phyloP scores from a whole-genome alignment of 2,888 invertebrate species.

The Drosophila formosana region DNA sequence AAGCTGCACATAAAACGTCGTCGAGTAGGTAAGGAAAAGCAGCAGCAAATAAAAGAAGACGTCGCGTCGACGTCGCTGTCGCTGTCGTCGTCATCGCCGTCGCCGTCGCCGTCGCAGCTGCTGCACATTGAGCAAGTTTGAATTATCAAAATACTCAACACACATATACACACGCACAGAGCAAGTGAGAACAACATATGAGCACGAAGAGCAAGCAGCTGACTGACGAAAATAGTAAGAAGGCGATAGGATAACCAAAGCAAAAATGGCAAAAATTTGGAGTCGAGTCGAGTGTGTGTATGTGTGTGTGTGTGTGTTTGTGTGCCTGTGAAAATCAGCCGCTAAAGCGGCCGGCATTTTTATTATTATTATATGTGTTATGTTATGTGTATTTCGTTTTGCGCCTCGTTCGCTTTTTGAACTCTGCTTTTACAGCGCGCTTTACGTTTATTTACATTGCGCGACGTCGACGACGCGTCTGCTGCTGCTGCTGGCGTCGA shows the following conservation, averaged over 20 bases:
- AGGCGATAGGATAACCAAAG: constrained; percentile 66
- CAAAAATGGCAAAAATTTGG: constrained; percentile 53
- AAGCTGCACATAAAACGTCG: constrained; percentile 44
- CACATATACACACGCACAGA: constrained; percentile 18
- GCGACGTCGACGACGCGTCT: constrained; percentile 28
- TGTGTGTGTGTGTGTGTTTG: constrained; percentile 17
- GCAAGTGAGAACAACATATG: constrained; percentile 46
- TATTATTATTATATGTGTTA: constrained; percentile 74
- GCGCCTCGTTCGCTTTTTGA: constrained; percentile 57
- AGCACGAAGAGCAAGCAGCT: constrained; percentile 49
- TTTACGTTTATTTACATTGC: constrained; percentile 65
- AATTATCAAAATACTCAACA: constrained; percentile 61
- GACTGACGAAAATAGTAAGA: constrained; percentile 74
- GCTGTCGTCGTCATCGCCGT: constrained; percentile 1
- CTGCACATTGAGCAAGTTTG: constrained; percentile 64
- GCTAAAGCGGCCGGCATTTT: constrained; percentile 77
- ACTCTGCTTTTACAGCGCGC: constrained; percentile 60
- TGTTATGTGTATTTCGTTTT: constrained; percentile 70
- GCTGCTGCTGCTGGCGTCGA: constrained; percentile 1
- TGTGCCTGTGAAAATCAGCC: constrained; percentile 67
- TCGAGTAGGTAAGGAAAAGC: constrained; percentile 53
- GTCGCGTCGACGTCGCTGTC: constrained; percentile 25
- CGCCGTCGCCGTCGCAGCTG: constrained; percentile 15
- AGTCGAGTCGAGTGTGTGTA: constrained; percentile 25
- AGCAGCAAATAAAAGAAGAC: constrained; percentile 45